These are phyloP conservation scores for Tragelaphus buxtoni DNA, from an alignment of 2,113 vertebrate species.

Conservation along the genomic window DNA sequence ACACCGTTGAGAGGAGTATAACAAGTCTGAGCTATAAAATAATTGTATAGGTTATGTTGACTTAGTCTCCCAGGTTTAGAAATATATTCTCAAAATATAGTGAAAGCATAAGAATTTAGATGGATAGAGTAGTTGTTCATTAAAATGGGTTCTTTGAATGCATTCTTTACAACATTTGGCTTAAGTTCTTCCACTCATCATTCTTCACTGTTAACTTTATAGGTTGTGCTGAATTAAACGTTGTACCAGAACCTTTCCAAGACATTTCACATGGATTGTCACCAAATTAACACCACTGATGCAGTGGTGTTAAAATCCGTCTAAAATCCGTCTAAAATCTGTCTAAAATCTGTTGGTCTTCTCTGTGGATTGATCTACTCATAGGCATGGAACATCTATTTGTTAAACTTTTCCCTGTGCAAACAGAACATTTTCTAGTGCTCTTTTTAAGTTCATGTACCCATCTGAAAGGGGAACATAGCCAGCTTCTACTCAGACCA, in stretches of 20 bases:
- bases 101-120: background rate
- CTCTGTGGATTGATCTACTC: background rate
- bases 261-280: background rate
- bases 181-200: background rate
- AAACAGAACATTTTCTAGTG: background rate
- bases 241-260: background rate
- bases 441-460: background rate
- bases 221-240: background rate
- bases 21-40: background rate
- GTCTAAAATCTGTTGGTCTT: background rate
- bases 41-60: background rate
- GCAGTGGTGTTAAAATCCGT: background rate
- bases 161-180: background rate
- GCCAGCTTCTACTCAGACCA: background rate
- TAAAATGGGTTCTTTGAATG: background rate
- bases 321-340: background rate
- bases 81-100: constrained; percentile 11
- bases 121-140: background rate
- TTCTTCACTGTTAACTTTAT: background rate
- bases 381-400: background rate
- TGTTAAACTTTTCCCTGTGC: background rate
- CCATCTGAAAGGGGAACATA: background rate
- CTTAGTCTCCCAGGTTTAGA: background rate
- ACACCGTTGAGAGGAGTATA: background rate
- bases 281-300: background rate